Evolutionary conservation across 2,797 vertebrate species (phyloP), one percentile per base, ranked within the genome.

Genomic region (Anguilla pacifica): DNA sequence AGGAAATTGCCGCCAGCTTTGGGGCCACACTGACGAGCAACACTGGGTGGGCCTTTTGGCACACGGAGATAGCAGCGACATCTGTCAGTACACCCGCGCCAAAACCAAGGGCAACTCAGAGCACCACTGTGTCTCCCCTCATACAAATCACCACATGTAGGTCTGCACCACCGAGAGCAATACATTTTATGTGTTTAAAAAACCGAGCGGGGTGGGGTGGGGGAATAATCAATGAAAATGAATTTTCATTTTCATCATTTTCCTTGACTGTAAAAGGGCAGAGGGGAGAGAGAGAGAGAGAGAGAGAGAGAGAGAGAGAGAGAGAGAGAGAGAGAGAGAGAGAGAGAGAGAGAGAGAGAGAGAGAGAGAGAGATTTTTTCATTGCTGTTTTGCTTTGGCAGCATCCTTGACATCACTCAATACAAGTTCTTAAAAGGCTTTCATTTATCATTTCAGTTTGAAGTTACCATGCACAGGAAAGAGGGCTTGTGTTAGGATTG

Each of bases 401-500:
- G 91, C 88, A 87, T 92, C 86, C 86, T 89, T 86, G 0, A 4
- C 87, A 90, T 91, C 87, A 74, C 90, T 94, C 93, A 91, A 94
- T 94, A 91, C 93, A 94, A 94, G 95, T 93, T 93, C 91, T 90
- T 94, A 94, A 94, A 93, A 91, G n/a, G 92, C 95, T 95, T 95
- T 91, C 91, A 95, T 95, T 93, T 89, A 95, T 95, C 94, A 93
- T 91, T 77, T 93, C 90, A 84, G 91, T 89, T 90, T 90, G 43
- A 88, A 89, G 83, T 91, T 89, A 89, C 89, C 79, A 89, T 92
- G 89, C 90, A 88, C 91, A 86, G 89, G 88, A 91, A 86, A 89
- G 88, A 91, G 82, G 28, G 51, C 49, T 17, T 88, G 89, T 90
- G 81, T 74, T 84, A 1, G 92, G 90, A 95, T 91, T 93, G 84